A percentile compares a stretch with the other conserved stretches of the same genome.
phyloP scores from a whole-genome alignment of 2,113 vertebrate species.

The Lonchura striata region DNA sequence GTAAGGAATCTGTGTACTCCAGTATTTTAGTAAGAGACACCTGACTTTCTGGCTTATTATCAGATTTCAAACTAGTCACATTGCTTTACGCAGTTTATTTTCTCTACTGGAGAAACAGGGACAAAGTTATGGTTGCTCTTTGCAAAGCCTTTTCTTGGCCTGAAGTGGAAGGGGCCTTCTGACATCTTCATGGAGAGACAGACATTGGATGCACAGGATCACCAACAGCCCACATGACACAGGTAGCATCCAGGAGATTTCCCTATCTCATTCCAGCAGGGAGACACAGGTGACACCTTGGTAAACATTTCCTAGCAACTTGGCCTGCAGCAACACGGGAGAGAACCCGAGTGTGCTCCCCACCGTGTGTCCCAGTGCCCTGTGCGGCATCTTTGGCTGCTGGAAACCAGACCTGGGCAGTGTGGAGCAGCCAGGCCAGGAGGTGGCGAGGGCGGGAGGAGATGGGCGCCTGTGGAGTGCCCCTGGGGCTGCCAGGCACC shows the following conservation, averaged over 20 bases:
- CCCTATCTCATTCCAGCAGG: background rate
- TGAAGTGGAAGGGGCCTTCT: background rate
- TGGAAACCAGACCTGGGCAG: background rate
- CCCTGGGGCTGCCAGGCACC: constrained; percentile 77
- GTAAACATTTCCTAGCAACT: background rate
- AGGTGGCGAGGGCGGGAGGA: background rate
- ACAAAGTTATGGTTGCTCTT: background rate
- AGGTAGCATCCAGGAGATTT: background rate
- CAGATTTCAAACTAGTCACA: background rate
- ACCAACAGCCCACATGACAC: background rate
- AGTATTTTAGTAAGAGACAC: background rate
- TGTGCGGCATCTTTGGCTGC: background rate
- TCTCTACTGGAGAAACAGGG: background rate
- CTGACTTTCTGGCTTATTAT: background rate
- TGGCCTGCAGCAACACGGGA: background rate
- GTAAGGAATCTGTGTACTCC: background rate
- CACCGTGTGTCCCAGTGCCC: background rate
- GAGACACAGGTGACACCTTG: background rate
- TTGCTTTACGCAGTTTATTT: background rate
- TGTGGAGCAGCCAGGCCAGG: background rate
- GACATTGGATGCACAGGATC: background rate
- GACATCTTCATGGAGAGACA: background rate
- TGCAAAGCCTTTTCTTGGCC: background rate
- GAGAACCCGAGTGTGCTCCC: rapidly evolving
- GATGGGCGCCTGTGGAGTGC: background rate